Conservation (phyloP, 2,797 vertebrate species). For the Aldrovandia affinis region DNA sequence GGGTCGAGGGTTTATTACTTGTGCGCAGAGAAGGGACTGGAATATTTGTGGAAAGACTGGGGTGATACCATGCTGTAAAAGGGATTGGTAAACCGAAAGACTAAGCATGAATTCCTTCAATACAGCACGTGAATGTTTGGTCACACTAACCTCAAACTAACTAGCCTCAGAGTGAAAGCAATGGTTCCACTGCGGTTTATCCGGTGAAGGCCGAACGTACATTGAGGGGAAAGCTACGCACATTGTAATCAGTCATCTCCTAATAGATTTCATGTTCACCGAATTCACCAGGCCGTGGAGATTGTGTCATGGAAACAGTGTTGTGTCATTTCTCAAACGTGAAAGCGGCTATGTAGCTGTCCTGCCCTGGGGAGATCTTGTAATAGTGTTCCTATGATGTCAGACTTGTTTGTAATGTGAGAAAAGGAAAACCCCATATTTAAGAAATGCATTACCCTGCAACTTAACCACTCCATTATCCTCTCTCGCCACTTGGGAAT, state of each 20-base stretch:
- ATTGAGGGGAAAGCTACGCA: background rate
- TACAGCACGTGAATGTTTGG: background rate
- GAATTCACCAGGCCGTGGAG: background rate
- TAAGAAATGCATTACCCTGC: background rate
- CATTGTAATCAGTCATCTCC: conserved; percentile 13
- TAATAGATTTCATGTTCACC: conserved; percentile 12
- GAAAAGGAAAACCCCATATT: conserved; percentile 5
- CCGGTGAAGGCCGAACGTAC: background rate
- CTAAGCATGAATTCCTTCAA: background rate
- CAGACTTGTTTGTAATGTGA: conserved; percentile 18
- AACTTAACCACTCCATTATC: background rate
- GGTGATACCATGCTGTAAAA: conserved; percentile 23
- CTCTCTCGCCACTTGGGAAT: background rate
- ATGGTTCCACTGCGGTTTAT: background rate
- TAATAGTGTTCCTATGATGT: background rate
- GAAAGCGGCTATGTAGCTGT: background rate
- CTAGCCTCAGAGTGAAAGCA: background rate
- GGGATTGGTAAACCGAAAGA: background rate
- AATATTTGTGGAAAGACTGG: conserved; percentile 63
- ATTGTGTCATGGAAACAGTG: background rate
- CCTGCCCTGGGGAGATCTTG: background rate
- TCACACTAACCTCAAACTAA: background rate
- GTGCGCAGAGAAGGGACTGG: conserved; percentile 16
- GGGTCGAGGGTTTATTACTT: conserved; percentile 59
- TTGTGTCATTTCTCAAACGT: background rate